Base-by-base conservation (phyloP, 2,888 invertebrate species). In the Leucozona laternaria region DNA sequence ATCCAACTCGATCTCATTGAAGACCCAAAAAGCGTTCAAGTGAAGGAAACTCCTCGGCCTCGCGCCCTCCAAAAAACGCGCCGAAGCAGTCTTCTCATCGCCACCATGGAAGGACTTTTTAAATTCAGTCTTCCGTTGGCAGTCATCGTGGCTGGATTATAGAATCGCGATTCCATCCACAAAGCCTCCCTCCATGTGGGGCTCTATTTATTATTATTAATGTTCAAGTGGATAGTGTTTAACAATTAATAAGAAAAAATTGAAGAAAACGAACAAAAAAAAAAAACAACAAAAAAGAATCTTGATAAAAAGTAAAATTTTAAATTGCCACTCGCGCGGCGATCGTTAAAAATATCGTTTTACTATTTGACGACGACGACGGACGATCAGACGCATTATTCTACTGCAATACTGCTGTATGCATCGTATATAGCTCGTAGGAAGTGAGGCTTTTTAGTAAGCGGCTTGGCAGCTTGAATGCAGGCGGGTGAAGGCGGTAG, bases 61-160 rank as follows among this genome's bases (percentile, higher is more conserved):
- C 86, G 79, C 79, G 75, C 86, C 79, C 86, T 82, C 78, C 75
- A 82, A 86, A 86, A 82, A 66, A 79, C 60, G 75, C 82, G 73
- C 78, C 82, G 75, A 75, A 86, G 82, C 75, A 79, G 78, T 82
- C 82, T 86, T 86, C 86, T 86, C 86, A 79, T 86, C 86, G 82
- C n/a, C 86, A 86, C 82, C 82, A 86, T 73, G 82, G 71, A 80
- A 86, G 86, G 86, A 86, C 86, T 82, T 64, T 64, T 75, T 80
- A 43, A 45, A 25, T 20, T 66, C 85, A 88, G 88, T 88, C 88
- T 88, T 86, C 82, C 86, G 81, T 81, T 88, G 88, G 88, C 88
- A 86, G 88, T 87, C 88, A 88, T 60, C 88, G 88, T 71, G 88
- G 75, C 72, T 82, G 78, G 86, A 76, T 79, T 86, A 58, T 4